These are phyloP conservation scores for Drosophila sproati DNA, from an alignment of 1,140 invertebrate species.

Conservation along the genomic window DNA sequence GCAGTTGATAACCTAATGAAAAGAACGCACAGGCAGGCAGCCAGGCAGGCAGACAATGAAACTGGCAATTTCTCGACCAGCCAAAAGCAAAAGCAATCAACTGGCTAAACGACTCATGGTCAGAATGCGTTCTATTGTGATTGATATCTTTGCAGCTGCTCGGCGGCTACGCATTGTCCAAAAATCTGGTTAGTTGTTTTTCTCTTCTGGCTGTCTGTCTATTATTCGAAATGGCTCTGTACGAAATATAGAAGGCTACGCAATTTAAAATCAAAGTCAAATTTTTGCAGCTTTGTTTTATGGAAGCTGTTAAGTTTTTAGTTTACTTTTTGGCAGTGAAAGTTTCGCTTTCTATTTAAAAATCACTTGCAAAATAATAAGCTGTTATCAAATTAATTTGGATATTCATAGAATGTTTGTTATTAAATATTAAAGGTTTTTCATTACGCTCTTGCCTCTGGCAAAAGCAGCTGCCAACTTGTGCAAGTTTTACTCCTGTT, in stretches of 20 bases:
- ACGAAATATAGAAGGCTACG: too few species aligned
- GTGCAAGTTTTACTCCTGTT: not conserved
- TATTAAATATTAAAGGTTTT: not conserved
- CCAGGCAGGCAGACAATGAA: not conserved
- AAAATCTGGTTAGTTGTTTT: constrained; percentile 5
- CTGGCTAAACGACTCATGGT: not conserved
- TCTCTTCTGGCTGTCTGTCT: not conserved
- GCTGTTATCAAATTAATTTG: too few species aligned
- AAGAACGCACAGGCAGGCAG: not conserved
- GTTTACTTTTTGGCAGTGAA: too few species aligned
- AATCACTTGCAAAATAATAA: too few species aligned
- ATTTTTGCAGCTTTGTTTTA: too few species aligned
- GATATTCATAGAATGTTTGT: not conserved
- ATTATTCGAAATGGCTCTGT: too few species aligned
- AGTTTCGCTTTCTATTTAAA: too few species aligned
- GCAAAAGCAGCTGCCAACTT: not conserved
- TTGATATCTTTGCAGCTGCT: constrained; percentile 2
- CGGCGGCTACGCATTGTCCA: not conserved
- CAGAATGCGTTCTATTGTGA: not conserved
- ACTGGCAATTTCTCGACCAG: not conserved
- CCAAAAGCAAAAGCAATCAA: not conserved
- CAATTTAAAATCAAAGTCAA: too few species aligned
- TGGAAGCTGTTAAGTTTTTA: too few species aligned
- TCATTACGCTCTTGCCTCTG: not conserved
- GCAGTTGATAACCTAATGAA: constrained; percentile 5